phyloP scores from a whole-genome alignment of 2,113 vertebrate genomes.

The Apistogramma diplotaenia region DNA sequence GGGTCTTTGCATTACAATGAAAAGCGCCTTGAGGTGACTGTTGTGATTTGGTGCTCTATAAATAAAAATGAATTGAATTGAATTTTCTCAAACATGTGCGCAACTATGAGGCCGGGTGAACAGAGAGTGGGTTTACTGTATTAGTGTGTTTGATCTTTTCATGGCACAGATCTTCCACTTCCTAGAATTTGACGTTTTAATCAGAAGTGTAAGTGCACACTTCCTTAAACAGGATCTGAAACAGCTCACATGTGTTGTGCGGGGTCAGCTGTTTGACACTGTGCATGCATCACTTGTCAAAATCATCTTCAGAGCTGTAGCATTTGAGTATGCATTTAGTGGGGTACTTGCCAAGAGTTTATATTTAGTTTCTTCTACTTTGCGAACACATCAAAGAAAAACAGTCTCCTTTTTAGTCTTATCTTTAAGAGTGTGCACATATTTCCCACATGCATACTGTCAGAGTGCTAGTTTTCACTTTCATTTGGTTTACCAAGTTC shows the following conservation, averaged over 20 bases:
- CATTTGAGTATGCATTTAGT: background rate
- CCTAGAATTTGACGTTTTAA: background rate
- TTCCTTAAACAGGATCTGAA: background rate
- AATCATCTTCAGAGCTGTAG: background rate
- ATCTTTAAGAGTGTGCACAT: too few relatives aligned
- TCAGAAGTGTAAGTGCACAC: background rate
- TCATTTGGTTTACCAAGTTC: fast-evolving
- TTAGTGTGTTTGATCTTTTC: background rate
- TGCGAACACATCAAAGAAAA: background rate
- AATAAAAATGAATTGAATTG: too few relatives aligned
- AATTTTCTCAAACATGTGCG: background rate
- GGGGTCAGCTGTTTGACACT: background rate
- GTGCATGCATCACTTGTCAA: background rate
- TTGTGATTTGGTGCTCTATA: too few relatives aligned
- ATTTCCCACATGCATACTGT: background rate
- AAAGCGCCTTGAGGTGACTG: too few relatives aligned
- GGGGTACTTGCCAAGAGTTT: fast-evolving
- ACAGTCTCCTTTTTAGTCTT: too few relatives aligned
- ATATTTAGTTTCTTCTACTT: background rate
- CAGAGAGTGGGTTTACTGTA: background rate
- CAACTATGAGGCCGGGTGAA: background rate
- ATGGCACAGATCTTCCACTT: background rate
- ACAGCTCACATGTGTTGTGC: background rate
- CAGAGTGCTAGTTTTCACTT: background rate
- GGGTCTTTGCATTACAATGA: too few relatives aligned